Percentiles rank a stretch among this genome's conserved stretches.
Conservation (phyloP, 2,888 invertebrate species). For the Capitulum mitella region DNA sequence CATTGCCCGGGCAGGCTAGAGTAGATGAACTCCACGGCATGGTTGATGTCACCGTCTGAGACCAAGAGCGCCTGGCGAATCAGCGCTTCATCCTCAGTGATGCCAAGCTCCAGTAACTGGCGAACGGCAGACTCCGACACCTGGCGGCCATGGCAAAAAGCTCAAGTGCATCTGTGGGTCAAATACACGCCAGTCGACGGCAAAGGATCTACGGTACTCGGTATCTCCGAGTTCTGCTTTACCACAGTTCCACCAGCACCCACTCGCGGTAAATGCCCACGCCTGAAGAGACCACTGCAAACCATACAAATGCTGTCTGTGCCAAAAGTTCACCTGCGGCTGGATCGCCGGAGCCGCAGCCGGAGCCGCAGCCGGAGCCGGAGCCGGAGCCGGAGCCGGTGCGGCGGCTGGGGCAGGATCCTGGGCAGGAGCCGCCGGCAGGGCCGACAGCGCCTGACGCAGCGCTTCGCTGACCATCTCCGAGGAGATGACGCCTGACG, state of each 20-base stretch:
- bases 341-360: too few species aligned
- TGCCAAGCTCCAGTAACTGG: neutral
- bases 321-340: too few species aligned
- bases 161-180: too few species aligned
- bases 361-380: too few species aligned
- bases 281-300: too few species aligned
- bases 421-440: neutral
- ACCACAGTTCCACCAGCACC: too few species aligned
- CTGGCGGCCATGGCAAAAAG: neutral
- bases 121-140: neutral
- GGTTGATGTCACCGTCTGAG: neutral
- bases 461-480: slow-evolving; percentile 18
- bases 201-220: too few species aligned
- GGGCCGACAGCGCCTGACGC: neutral
- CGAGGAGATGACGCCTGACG: neutral
- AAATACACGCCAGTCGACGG: too few species aligned
- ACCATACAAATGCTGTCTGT: too few species aligned
- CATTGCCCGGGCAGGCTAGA: neutral
- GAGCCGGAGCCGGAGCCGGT: neutral
- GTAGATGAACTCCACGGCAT: slow-evolving; percentile 2
- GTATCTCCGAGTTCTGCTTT: too few species aligned
- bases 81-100: neutral
- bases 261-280: too few species aligned
- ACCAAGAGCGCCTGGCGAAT: neutral
- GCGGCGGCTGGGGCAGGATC: neutral